phyloP scores from a whole-genome alignment of 2,797 vertebrate species.

The Arctocebus calabarensis region DNA sequence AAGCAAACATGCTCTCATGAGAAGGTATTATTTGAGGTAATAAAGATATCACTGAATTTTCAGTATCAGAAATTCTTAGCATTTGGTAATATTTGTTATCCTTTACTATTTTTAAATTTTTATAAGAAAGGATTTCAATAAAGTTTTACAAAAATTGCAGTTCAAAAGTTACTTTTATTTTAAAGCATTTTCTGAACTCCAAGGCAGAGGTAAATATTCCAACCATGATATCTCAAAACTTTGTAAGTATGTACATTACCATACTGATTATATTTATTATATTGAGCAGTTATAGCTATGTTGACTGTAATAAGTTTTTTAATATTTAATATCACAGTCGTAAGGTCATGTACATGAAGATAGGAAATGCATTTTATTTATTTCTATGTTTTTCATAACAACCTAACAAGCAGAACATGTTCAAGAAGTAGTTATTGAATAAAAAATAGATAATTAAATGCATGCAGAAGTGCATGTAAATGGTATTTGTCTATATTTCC shows the following conservation, averaged over 20 bases:
- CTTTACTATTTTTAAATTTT: conserved; percentile 10
- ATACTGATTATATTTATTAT: not conserved
- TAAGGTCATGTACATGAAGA: not conserved
- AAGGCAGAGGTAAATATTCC: not conserved
- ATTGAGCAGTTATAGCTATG: not conserved
- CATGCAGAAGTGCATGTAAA: not conserved
- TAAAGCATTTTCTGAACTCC: not conserved
- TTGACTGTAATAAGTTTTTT: not conserved
- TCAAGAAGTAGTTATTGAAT: conserved; percentile 24
- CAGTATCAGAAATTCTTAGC: not conserved
- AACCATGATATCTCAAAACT: not conserved
- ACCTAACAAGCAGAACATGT: not conserved
- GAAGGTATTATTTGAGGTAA: not conserved
- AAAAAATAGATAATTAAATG: not conserved
- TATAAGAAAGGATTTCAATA: not conserved
- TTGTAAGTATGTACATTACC: not conserved
- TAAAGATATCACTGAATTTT: not conserved
- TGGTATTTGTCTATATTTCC: conserved; percentile 21
- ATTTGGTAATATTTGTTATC: not conserved
- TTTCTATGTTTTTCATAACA: conserved; percentile 41
- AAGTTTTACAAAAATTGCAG: not conserved
- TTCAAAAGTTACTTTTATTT: not conserved
- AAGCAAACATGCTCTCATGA: not conserved
- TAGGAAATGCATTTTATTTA: conserved; percentile 7
- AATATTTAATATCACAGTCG: not conserved